phyloP scores from a whole-genome alignment of 2,113 vertebrate genomes.

The Syngnathus scovelli region DNA sequence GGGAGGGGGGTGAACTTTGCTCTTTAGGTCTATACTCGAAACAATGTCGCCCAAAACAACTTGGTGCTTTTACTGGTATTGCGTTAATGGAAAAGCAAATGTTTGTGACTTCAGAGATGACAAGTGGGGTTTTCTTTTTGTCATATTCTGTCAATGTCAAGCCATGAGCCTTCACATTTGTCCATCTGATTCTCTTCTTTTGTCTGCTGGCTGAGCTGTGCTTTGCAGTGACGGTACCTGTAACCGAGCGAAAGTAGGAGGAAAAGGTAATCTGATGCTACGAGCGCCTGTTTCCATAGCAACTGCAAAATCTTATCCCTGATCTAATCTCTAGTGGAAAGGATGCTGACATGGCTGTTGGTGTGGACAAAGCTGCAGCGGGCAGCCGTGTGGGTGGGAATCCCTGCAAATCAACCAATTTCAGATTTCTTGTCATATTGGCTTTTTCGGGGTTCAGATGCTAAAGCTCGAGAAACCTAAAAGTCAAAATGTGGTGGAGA shows the following conservation, averaged over 20 bases:
- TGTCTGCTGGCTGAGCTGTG: background rate
- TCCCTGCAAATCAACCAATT: constrained; percentile 14
- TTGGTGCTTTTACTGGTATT: too few species aligned
- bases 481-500: background rate
- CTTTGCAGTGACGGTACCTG: constrained; percentile 9
- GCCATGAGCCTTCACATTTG: background rate
- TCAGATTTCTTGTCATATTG: constrained; percentile 4
- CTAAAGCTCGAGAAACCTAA: too few species aligned
- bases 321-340: constrained; percentile 20
- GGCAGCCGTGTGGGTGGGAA: constrained; percentile 16
- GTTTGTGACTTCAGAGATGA: background rate
- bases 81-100: too few species aligned
- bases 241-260: constrained; percentile 13
- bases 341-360: constrained; percentile 32
- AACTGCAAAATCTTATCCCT: constrained; percentile 44
- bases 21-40: constrained; percentile 5
- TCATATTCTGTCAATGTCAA: background rate
- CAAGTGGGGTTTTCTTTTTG: background rate
- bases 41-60: background rate
- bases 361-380: constrained; percentile 20
- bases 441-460: background rate
- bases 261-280: constrained; percentile 34
- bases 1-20: constrained; percentile 13
- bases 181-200: background rate
- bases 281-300: constrained; percentile 59